Evolutionary conservation across 2,113 vertebrate genomes (phyloP).

Genomic region (Tetrax tetrax): DNA sequence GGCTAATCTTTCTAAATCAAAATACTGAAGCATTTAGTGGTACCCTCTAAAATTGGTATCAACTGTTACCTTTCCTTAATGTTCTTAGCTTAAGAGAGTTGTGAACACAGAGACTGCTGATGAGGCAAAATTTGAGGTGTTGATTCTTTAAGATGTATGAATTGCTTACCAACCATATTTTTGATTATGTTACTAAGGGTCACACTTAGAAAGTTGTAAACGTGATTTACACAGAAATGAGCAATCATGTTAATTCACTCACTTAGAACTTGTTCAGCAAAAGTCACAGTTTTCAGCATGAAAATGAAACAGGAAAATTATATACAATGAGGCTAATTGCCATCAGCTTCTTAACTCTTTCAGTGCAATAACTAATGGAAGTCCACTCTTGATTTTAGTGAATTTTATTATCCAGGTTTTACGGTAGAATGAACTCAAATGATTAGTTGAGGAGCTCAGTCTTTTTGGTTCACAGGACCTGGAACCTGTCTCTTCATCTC

Average conservation of each 20-base stretch:
- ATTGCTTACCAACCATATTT: conserved; percentile 35
- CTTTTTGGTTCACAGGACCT: not conserved
- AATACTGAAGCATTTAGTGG: not conserved
- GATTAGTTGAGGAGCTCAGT: not conserved
- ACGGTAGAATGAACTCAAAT: not conserved
- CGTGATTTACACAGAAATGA: conserved; percentile 15
- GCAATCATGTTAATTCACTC: not conserved
- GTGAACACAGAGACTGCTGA: not conserved
- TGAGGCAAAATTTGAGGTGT: not conserved
- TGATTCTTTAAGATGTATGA: conserved; percentile 13
- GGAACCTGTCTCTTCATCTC: not conserved
- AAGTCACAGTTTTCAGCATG: not conserved
- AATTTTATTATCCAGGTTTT: not conserved
- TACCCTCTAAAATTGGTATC: not conserved
- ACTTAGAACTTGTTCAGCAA: conserved; percentile 14
- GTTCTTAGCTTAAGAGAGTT: not conserved
- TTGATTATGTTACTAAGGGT: conserved; percentile 29
- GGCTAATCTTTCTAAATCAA: conserved; percentile 21
- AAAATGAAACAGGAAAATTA: not conserved
- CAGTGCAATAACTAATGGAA: not conserved
- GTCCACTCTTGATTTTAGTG: not conserved
- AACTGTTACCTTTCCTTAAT: not conserved
- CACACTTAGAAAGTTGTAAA: not conserved
- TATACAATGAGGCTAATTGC: not conserved
- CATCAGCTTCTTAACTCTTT: not conserved